phyloP scores from a whole-genome alignment of 2,797 vertebrate species.

The Mormyrus proboscirostris region DNA sequence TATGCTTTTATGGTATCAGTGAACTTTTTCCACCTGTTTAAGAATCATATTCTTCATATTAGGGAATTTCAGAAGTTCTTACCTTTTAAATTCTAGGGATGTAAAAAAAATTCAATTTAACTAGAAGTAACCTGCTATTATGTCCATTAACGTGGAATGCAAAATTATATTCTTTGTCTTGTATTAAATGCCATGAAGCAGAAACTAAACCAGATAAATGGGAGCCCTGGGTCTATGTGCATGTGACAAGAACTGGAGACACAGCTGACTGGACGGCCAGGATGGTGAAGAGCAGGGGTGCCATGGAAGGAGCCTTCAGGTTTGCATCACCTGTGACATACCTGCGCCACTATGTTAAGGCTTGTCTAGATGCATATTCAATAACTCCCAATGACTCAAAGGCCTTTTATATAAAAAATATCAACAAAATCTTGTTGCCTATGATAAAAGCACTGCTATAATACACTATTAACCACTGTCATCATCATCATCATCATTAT shows the following conservation, averaged over 20 bases:
- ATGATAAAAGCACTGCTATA: neutral
- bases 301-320: neutral
- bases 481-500: neutral
- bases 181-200: neutral
- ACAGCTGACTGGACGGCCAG: neutral
- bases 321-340: neutral
- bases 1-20: neutral
- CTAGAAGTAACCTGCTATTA: neutral
- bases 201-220: neutral
- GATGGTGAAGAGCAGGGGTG: neutral
- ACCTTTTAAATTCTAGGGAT: neutral
- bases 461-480: neutral
- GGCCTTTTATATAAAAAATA: neutral
- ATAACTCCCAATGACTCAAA: neutral
- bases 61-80: neutral
- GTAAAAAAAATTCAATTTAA: neutral
- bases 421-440: no score
- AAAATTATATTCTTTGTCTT: neutral
- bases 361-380: neutral
- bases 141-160: neutral
- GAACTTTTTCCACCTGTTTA: neutral
- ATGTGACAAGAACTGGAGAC: neutral
- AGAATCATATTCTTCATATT: neutral
- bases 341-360: neutral
- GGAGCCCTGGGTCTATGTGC: neutral